Conservation (phyloP, 2,797 vertebrate genomes). For the Hydrolagus colliei region DNA sequence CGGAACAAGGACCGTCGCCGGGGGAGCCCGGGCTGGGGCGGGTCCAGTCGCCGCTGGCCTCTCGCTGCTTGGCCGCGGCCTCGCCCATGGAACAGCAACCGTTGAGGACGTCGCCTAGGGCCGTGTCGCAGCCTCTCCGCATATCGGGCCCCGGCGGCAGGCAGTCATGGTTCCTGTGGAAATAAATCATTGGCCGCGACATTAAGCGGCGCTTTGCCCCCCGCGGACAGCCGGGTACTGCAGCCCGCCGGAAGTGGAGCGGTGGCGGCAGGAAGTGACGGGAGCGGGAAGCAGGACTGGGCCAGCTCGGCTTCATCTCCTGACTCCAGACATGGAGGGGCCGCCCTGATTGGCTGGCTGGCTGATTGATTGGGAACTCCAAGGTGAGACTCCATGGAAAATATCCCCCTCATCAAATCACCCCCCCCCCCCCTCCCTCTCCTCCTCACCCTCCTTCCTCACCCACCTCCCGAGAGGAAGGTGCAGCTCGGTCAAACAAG, state of each 20-base stretch:
- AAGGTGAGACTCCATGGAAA: too few relatives aligned
- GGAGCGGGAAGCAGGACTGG: neutral
- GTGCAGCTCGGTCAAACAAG: too few relatives aligned
- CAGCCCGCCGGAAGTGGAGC: neutral
- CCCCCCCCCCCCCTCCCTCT: too few relatives aligned
- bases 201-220: slow-evolving; percentile 1
- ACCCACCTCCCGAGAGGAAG: too few relatives aligned
- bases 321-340: too few relatives aligned
- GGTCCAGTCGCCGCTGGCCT: neutral
- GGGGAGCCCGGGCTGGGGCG: neutral
- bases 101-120: slow-evolving; percentile 9
- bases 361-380: too few relatives aligned
- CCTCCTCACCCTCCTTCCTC: too few relatives aligned
- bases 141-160: neutral
- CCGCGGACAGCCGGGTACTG: slow-evolving; percentile 6
- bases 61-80: neutral
- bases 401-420: too few relatives aligned
- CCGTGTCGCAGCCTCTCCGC: neutral
- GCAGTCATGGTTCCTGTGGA: slow-evolving; percentile 25
- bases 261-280: neutral
- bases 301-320: too few relatives aligned
- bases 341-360: too few relatives aligned
- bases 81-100: neutral
- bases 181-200: slow-evolving; percentile 24
- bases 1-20: too few relatives aligned